Percentiles rank a stretch among this genome's conserved stretches.
Evolutionary conservation across 2,113 vertebrate species (phyloP).

Genomic region (Vidua macroura): DNA sequence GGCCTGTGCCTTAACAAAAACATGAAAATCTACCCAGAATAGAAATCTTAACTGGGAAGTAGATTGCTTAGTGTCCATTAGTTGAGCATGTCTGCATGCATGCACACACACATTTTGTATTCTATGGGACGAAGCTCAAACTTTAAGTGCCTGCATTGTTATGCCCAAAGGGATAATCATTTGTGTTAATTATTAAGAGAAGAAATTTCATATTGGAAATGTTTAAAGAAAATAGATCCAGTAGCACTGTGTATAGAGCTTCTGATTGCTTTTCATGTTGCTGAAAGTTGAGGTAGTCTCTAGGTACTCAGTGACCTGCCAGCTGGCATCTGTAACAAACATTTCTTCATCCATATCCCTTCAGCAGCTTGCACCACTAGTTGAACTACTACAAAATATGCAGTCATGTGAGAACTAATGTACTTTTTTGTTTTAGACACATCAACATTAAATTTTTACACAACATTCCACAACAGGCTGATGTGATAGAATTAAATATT

Average conservation of each 20-base stretch:
- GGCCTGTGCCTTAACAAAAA: not conserved
- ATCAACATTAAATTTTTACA: not conserved
- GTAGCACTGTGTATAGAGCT: not conserved
- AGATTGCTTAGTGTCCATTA: not conserved
- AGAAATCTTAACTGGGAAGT: not conserved
- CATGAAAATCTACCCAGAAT: not conserved
- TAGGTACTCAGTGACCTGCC: not conserved
- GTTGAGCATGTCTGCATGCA: not conserved
- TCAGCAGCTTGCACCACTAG: not conserved
- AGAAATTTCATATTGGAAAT: not conserved
- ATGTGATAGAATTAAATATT: not conserved
- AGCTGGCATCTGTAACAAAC: not conserved
- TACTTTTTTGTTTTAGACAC: not conserved
- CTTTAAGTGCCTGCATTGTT: not conserved
- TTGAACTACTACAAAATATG: not conserved
- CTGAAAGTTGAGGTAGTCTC: slow-evolving; percentile 1
- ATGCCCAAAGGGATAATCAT: not conserved
- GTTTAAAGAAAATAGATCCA: not conserved
- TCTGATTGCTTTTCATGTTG: not conserved
- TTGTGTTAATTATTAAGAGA: not conserved
- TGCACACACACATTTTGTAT: not conserved
- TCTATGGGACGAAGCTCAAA: not conserved
- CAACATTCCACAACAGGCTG: not conserved
- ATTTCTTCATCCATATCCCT: not conserved
- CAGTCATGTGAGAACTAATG: not conserved